Percentiles rank a stretch among this genome's conserved stretches.
phyloP scores from a whole-genome alignment of 1,140 invertebrate species.

The Drosophila setifemur region DNA sequence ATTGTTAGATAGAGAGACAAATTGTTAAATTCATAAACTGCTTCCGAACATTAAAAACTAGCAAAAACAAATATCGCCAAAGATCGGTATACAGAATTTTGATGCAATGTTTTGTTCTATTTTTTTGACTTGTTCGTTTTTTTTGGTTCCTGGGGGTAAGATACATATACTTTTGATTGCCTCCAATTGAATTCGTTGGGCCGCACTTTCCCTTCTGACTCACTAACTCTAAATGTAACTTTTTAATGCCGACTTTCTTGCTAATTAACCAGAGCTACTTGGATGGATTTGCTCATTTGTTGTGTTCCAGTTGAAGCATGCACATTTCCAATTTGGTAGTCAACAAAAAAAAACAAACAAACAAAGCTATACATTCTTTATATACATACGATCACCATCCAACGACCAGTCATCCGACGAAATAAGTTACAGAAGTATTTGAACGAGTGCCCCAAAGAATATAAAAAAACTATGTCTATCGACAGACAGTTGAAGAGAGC shows the following conservation, averaged over 20 bases:
- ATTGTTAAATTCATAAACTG: slow-evolving; percentile 15
- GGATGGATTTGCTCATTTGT: slow-evolving; percentile 36
- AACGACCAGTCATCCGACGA: slow-evolving; percentile 17
- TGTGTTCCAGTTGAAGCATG: slow-evolving; percentile 51
- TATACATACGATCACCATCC: not conserved
- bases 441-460: slow-evolving; percentile 33
- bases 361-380: slow-evolving; percentile 13
- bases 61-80: slow-evolving; percentile 5
- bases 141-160: slow-evolving; percentile 29
- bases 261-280: not conserved
- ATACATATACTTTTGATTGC: slow-evolving; percentile 22
- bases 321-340: slow-evolving; percentile 33
- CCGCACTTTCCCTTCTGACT: not conserved
- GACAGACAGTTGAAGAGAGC: slow-evolving; percentile 8
- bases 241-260: not conserved
- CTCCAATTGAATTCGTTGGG: slow-evolving; percentile 9
- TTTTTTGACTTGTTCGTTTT: not conserved
- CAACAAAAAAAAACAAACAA: slow-evolving; percentile 24
- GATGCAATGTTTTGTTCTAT: not conserved
- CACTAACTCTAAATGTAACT: slow-evolving; percentile 11
- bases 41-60: slow-evolving; percentile 17
- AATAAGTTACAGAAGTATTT: slow-evolving; percentile 72
- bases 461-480: not conserved
- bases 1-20: slow-evolving; percentile 24
- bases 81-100: not conserved